Evolutionary conservation across 2,797 vertebrate genomes (phyloP).

Genomic region (Pyrocephalus nanus): DNA sequence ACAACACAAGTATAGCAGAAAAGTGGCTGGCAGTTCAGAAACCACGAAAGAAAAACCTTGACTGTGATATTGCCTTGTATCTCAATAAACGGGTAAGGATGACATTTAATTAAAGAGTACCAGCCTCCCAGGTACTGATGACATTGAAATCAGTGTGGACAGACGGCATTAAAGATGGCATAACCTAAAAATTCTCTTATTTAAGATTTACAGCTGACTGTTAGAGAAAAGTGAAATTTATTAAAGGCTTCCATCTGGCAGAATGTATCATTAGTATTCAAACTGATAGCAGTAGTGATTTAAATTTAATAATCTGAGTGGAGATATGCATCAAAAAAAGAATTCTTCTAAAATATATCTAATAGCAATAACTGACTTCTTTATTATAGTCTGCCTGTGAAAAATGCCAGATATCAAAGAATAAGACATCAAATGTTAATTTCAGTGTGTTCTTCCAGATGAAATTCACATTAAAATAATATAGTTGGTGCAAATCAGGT

Average conservation of each 20-base stretch:
- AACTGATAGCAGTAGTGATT: constrained; percentile 76
- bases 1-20: background rate
- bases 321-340: constrained; percentile 79
- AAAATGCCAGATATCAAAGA: constrained; percentile 78
- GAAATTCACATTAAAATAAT: constrained; percentile 70
- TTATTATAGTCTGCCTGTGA: constrained; percentile 77
- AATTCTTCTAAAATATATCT: constrained; percentile 78
- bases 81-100: constrained; percentile 53
- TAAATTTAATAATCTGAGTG: constrained; percentile 81
- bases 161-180: constrained; percentile 75
- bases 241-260: constrained; percentile 79
- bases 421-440: constrained; percentile 78
- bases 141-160: constrained; percentile 77
- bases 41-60: background rate
- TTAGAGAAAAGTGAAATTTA: constrained; percentile 75
- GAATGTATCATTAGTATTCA: constrained; percentile 79
- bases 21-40: constrained; percentile 50
- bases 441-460: constrained; percentile 71
- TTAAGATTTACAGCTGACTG: constrained; percentile 73
- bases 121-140: constrained; percentile 75
- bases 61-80: background rate
- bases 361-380: constrained; percentile 81
- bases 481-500: background rate
- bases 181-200: constrained; percentile 68
- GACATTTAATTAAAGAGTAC: constrained; percentile 72